Evolutionary conservation across 2,797 vertebrate species (phyloP).

Genomic region (Falco columbarius): DNA sequence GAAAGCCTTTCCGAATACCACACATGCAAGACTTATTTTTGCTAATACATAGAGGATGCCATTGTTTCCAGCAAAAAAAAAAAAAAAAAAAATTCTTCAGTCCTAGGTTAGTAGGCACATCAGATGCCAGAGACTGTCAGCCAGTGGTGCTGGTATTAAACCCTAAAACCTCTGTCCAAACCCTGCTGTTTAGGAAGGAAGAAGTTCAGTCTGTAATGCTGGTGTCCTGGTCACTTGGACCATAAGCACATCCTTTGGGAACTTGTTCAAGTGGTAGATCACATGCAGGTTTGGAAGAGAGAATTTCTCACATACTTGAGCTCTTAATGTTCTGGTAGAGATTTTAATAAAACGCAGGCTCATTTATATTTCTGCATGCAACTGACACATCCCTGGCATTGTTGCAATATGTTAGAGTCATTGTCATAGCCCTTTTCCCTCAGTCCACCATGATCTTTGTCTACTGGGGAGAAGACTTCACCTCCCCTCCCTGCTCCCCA

Average conservation of each 20-base stretch:
- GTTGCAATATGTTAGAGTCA: background rate
- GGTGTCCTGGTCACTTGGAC: slow-evolving; percentile 16
- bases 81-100: background rate
- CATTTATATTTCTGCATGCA: background rate
- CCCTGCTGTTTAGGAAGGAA: slow-evolving; percentile 1
- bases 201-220: background rate
- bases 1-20: background rate
- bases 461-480: background rate
- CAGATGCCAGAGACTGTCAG: background rate
- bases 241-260: background rate
- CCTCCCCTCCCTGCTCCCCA: background rate
- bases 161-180: background rate
- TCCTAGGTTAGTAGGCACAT: background rate
- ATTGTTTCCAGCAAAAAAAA: background rate
- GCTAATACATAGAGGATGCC: background rate
- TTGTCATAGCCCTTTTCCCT: background rate
- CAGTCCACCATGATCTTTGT: background rate
- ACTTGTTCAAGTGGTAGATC: background rate
- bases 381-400: background rate
- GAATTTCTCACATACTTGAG: slow-evolving; percentile 18
- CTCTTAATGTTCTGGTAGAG: background rate
- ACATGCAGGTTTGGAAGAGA: slow-evolving; percentile 1
- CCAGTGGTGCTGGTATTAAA: background rate
- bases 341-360: slow-evolving; percentile 16
- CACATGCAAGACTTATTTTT: background rate